Evolutionary conservation across 2,888 invertebrate species (phyloP), one percentile per base, ranked within the genome.

Genomic region (Drosophila robusta): DNA sequence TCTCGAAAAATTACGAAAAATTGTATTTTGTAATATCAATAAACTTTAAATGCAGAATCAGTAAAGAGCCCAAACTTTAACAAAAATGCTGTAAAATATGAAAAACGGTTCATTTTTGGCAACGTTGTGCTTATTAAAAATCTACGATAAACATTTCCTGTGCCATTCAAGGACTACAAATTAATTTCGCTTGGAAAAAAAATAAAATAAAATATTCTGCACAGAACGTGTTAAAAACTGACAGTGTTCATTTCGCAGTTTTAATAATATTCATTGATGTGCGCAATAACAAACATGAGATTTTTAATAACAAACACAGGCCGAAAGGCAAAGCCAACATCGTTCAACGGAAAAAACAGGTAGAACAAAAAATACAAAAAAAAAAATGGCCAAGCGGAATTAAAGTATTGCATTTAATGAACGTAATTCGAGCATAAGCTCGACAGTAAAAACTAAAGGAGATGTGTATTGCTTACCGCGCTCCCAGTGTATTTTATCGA

Each of bases 401-500:
- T 63, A 50, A 63, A 64, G 50, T 64, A 50, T 64, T 42, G 7
- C 3, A 36, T 44, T 61, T 63, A 29, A 63, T 63, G 26, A 12
- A 22, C 9, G 24, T 26, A 57, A 24, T 56, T 32, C 47, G 16
- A n/a, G 34, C 41, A 32, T 39, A 34, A 18, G 45, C 8, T 24
- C 16, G 22, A 9, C 29, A 47, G 34, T 22, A 16, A 56, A 22
- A 36, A 39, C 5, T 6, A 12, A n/a, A n/a, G n/a, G n/a, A 1
- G 8, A 16, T 41, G 47, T 34, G 29, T 16, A n/a, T 24, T 63
- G 89, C 93, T 93, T 91, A 97, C 97, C 96, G 94, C 97, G 95
- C 92, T 97, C 97, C 98, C 98, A 98, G 22, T 95, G 95, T 88
- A 97, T 96, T 74, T 95, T 94, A 91, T 96, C 96, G 78, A 97